These are phyloP conservation scores for Vandiemenella viatica DNA, from an alignment of 2,888 invertebrate genomes.

Conservation along the genomic window DNA sequence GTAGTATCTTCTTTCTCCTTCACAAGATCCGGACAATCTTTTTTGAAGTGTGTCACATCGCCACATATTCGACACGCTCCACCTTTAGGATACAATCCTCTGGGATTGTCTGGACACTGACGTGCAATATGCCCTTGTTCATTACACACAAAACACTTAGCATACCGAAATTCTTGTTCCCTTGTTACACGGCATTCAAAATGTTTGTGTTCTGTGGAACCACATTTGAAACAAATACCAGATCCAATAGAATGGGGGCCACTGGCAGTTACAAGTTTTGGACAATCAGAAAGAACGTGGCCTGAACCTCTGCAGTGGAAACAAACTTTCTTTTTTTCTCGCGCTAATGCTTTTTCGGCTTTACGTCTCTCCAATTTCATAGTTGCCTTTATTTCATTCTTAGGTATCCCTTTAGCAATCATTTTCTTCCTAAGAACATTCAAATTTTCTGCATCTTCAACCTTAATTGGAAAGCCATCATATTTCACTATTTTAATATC, in stretches of 20 bases:
- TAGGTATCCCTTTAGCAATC: constrained; percentile 46
- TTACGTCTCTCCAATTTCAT: constrained; percentile 53
- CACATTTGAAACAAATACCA: constrained; percentile 78
- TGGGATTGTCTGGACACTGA: constrained; percentile 77
- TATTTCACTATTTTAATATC: constrained; percentile 43
- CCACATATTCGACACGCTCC: constrained; percentile 71
- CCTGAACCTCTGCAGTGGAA: constrained; percentile 67
- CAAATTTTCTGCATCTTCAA: constrained; percentile 50
- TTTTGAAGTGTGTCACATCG: constrained; percentile 69
- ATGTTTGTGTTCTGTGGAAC: constrained; percentile 72
- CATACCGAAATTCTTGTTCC: constrained; percentile 50
- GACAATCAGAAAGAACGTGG: constrained; percentile 69
- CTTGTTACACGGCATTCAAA: constrained; percentile 54
- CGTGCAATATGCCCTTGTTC: constrained; percentile 76
- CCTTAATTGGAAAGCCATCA: constrained; percentile 57
- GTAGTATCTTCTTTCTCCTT: constrained; percentile 32
- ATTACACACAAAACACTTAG: constrained; percentile 77
- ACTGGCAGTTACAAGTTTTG: constrained; percentile 39
- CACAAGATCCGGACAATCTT: constrained; percentile 54
- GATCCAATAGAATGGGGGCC: constrained; percentile 32
- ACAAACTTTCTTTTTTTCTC: constrained; percentile 54
- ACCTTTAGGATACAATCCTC: constrained; percentile 75
- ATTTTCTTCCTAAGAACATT: constrained; percentile 44
- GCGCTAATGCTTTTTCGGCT: constrained; percentile 54
- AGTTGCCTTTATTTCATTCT: constrained; percentile 46